Conservation (phyloP, 2,888 invertebrate genomes). For the Rhynchonema sp. region DNA sequence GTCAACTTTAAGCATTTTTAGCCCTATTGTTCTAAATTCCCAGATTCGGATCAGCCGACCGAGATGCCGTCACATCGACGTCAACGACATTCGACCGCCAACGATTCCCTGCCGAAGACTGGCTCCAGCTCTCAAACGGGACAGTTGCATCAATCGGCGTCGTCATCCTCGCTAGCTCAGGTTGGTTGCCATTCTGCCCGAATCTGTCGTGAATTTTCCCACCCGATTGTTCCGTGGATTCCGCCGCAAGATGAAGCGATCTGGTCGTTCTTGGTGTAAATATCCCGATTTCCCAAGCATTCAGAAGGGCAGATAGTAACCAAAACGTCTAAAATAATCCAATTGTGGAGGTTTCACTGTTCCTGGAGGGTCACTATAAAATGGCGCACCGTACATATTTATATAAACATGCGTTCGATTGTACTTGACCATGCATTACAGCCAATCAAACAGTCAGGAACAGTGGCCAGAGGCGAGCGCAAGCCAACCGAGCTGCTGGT, state of each 20-base stretch:
- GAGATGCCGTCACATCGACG: background rate
- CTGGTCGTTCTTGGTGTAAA: too few relatives aligned
- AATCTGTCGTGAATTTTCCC: background rate
- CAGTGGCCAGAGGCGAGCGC: background rate
- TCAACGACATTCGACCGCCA: background rate
- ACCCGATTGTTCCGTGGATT: background rate
- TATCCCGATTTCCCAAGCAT: background rate
- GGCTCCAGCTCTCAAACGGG: too few relatives aligned
- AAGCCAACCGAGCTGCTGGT: background rate
- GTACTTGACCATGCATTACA: background rate
- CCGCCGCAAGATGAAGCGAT: background rate
- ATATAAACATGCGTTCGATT: background rate
- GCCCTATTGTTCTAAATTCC: background rate
- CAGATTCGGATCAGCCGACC: background rate
- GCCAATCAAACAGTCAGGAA: background rate
- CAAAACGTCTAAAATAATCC: background rate
- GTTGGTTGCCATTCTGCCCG: background rate
- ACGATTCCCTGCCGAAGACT: too few relatives aligned
- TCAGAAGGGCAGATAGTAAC: background rate
- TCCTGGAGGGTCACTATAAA: too few relatives aligned
- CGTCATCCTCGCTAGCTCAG: background rate
- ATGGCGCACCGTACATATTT: background rate
- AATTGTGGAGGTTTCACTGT: background rate
- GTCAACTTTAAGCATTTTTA: background rate
- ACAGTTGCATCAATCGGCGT: too few relatives aligned